Evolutionary conservation across 2,797 vertebrate genomes (phyloP).

Genomic region (Amazona ochrocephala): DNA sequence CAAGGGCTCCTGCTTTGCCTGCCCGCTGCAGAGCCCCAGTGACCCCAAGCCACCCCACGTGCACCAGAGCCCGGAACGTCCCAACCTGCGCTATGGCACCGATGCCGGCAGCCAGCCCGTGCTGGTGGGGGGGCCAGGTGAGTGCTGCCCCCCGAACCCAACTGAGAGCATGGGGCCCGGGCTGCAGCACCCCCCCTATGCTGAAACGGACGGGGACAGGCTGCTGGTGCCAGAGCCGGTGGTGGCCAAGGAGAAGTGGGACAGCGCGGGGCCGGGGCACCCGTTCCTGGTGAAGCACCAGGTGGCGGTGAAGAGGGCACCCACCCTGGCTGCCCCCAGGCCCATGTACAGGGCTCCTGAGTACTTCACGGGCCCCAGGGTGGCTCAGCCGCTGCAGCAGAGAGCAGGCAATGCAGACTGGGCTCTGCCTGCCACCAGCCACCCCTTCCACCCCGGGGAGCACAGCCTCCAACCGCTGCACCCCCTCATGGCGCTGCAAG

Average conservation of each 20-base stretch:
- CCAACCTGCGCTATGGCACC: conserved; percentile 53
- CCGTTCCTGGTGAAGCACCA: conserved; percentile 49
- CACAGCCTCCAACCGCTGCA: neutral
- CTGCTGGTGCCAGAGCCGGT: conserved; percentile 44
- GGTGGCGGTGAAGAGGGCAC: conserved; percentile 28
- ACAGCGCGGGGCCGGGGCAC: conserved; percentile 47
- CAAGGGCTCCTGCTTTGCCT: conserved; percentile 83
- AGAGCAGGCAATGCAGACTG: conserved; percentile 40
- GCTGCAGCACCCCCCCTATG: neutral
- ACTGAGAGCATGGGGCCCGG: neutral
- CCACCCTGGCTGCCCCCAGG: conserved; percentile 83
- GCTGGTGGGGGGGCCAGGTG: conserved; percentile 59
- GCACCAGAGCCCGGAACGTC: conserved; percentile 75
- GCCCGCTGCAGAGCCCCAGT: conserved; percentile 74
- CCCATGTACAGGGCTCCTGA: conserved; percentile 84
- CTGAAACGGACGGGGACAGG: conserved; percentile 68
- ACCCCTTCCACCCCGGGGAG: neutral
- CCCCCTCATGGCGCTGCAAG: neutral
- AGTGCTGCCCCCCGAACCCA: conserved; percentile 74
- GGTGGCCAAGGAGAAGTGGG: conserved; percentile 71
- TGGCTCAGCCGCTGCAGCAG: conserved; percentile 50
- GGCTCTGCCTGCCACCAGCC: neutral
- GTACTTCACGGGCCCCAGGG: conserved; percentile 81
- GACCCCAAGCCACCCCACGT: conserved; percentile 49
- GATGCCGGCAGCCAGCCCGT: conserved; percentile 61